These are phyloP conservation scores for Nixonia krombeini DNA, from an alignment of 1,140 invertebrate species.

Conservation along the genomic window DNA sequence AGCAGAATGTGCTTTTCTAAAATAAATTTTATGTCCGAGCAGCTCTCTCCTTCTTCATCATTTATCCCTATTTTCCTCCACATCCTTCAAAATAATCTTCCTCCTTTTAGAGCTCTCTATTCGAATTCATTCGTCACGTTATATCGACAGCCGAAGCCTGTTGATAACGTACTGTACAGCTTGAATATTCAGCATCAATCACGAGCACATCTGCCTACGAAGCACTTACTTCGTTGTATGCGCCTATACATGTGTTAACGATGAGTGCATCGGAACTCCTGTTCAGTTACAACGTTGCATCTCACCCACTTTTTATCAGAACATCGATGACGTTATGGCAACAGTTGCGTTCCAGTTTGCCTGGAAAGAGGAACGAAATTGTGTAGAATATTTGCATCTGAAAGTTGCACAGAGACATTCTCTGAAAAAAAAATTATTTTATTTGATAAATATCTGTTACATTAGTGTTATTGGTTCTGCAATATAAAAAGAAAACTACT, in stretches of 20 bases:
- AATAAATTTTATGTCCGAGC: constrained; percentile 35
- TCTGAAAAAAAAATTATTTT: no score
- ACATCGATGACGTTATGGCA: background rate
- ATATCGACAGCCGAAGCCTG: constrained; percentile 46
- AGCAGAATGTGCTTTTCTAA: constrained; percentile 17
- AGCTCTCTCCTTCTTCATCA: constrained; percentile 10
- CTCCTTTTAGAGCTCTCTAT: constrained; percentile 32
- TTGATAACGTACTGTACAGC: constrained; percentile 45
- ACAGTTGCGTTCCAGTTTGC: no score
- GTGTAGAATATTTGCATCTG: no score
- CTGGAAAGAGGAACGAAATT: no score
- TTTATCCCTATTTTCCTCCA: constrained; percentile 38
- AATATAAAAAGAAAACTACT: no score
- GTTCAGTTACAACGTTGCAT: constrained; percentile 20
- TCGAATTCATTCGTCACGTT: constrained; percentile 57
- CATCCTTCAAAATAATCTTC: constrained; percentile 33
- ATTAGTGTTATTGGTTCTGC: no score
- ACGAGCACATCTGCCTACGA: constrained; percentile 24
- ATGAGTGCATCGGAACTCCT: constrained; percentile 25
- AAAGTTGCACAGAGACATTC: no score
- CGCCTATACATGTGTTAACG: constrained; percentile 34
- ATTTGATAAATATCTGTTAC: no score
- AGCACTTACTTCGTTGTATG: constrained; percentile 22
- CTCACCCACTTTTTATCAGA: constrained; percentile 3
- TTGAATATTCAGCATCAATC: constrained; percentile 44